Conservation (phyloP, 2,797 vertebrate genomes). For the Aphelocoma californica region DNA sequence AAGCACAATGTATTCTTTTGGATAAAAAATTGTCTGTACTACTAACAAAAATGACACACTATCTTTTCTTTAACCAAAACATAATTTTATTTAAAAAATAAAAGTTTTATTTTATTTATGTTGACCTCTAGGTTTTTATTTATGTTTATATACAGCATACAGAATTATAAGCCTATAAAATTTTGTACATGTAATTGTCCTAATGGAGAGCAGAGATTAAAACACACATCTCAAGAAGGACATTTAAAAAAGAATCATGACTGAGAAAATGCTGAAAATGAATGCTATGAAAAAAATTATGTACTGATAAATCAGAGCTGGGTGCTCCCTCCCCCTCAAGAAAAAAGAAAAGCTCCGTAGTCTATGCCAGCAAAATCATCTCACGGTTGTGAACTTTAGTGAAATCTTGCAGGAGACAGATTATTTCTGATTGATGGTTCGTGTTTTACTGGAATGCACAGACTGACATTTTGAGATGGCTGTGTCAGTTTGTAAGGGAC, state of each 20-base stretch:
- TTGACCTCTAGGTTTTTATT: conserved; percentile 80
- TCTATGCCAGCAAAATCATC: conserved; percentile 28
- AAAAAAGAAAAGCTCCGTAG: not conserved
- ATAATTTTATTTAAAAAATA: conserved; percentile 81
- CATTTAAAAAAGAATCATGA: conserved; percentile 36
- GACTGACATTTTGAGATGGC: conserved; percentile 32
- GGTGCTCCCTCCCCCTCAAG: conserved; percentile 29
- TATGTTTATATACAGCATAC: conserved; percentile 41
- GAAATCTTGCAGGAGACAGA: conserved; percentile 50
- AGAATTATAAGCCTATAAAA: conserved; percentile 20
- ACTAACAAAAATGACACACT: conserved; percentile 79
- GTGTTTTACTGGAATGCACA: conserved; percentile 40
- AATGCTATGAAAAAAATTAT: not conserved
- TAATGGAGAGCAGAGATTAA: not conserved
- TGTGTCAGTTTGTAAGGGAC: not conserved
- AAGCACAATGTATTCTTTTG: conserved; percentile 87
- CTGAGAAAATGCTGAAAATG: conserved; percentile 8
- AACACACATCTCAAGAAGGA: not conserved
- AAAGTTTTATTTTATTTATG: conserved; percentile 84
- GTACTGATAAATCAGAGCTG: not conserved
- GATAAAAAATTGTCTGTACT: conserved; percentile 81
- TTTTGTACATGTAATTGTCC: not conserved
- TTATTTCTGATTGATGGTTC: conserved; percentile 57
- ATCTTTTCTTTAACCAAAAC: conserved; percentile 77
- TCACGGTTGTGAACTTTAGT: conserved; percentile 5